A percentile compares a stretch with the other conserved stretches of the same genome.
Conservation (phyloP, 2,888 invertebrate species). For the Rhaphigaster nebulosa region DNA sequence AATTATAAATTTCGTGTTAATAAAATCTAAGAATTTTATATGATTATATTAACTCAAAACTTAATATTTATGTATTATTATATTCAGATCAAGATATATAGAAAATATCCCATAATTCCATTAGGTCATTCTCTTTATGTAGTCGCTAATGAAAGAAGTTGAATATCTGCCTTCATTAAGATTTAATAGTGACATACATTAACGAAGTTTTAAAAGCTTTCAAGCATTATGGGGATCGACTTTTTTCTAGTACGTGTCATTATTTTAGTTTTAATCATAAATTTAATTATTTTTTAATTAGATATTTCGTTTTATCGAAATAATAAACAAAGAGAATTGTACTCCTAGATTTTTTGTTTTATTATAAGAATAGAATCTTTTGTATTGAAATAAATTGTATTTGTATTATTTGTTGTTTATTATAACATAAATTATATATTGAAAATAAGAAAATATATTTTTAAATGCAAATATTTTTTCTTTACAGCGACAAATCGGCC, state of each 20-base stretch:
- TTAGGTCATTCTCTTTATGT: neutral
- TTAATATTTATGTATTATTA: neutral
- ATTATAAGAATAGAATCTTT: neutral
- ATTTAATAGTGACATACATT: neutral
- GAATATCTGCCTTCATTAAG: neutral
- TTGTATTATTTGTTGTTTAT: neutral
- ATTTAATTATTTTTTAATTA: neutral
- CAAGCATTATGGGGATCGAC: neutral
- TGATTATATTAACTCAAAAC: neutral
- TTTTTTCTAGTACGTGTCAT: neutral
- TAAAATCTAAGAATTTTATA: neutral
- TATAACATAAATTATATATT: neutral
- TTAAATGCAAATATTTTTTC: neutral
- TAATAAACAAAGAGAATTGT: neutral
- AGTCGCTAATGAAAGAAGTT: neutral
- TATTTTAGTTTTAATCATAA: neutral
- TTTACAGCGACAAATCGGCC: neutral
- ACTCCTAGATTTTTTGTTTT: neutral
- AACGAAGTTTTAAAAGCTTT: neutral
- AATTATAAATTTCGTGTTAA: neutral
- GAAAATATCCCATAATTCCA: constrained; percentile 34
- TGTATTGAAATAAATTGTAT: neutral
- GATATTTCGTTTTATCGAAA: neutral
- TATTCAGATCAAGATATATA: constrained; percentile 12
- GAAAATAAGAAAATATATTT: neutral